These are phyloP conservation scores for Tolypeutes matacus DNA, from an alignment of 2,797 vertebrate genomes.

Conservation along the genomic window DNA sequence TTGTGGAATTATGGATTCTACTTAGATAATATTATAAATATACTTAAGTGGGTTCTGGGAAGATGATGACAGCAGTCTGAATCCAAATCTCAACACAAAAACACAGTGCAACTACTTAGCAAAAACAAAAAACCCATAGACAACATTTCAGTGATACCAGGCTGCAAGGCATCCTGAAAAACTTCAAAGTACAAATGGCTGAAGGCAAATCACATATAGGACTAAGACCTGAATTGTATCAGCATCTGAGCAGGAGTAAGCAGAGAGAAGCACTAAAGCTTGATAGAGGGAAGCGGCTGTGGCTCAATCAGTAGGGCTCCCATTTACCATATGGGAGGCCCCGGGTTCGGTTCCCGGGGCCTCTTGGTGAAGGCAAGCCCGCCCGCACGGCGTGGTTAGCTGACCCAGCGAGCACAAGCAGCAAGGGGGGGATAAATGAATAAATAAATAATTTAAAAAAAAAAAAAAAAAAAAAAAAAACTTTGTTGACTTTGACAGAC, in stretches of 20 bases:
- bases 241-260: not conserved
- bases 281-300: no score
- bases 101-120: not conserved
- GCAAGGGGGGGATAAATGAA: no score
- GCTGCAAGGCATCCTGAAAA: not conserved
- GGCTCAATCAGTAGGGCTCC: no score
- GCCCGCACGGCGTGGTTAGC: no score
- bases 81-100: constrained; percentile 33
- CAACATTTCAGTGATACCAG: not conserved
- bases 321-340: no score
- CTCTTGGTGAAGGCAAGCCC: no score
- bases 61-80: not conserved
- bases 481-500: not conserved
- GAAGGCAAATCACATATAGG: not conserved
- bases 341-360: no score
- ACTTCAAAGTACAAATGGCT: not conserved
- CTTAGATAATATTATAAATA: not conserved
- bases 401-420: no score
- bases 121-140: not conserved
- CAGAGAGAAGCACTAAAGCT: not conserved
- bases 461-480: no score
- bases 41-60: not conserved
- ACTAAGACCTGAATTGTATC: not conserved
- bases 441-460: no score
- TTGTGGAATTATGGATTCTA: constrained; percentile 13